Evolutionary conservation across 2,797 vertebrate genomes (phyloP), one percentile per base, ranked within the genome.

Genomic region (Cryptoblepharus egeriae): DNA sequence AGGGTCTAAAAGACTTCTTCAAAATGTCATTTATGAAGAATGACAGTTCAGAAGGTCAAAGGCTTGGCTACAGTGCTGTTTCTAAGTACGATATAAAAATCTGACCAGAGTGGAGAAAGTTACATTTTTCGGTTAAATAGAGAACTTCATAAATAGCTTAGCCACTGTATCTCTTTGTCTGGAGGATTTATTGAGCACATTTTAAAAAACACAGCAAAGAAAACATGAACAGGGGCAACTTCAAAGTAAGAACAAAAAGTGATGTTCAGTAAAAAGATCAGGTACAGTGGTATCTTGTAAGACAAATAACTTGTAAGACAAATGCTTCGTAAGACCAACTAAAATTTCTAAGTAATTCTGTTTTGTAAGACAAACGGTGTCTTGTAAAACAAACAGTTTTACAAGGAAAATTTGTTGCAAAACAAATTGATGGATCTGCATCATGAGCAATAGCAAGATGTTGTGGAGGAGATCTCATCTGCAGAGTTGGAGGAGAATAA

Each of bases 1-100:
- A 45, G 42, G 1, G 16, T 1, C 10, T 35, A 35, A 81, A 72
- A 32, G 32, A 32, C 69, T 82, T 42, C 70, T 79, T 39, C 30
- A 49, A 76, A 45, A 60, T 82, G 76, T 58, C 8, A 28, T 69
- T 65, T 32, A 24, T 8, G 12, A 42, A 3, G 49, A 65, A 84
- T 75, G 45, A 8, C 13, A 20, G 5, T 35, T 60, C 60, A 45
- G 61, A 55, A 78, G 64, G 64, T 15, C 79, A 65, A 45, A 61
- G 1, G 3, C 70, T 73, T 13, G 3, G 13, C 7, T 60, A n/a
- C 28, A 60, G 20, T 55, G 45, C 20, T 63, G 1, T 60, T 84
- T 32, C 57, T 5, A 49, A 78, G 57, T 78, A 74, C 69, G 83
- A 80, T 80, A 70, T 80, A 75, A 84, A 84, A 84, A 84, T 74